phyloP scores from a whole-genome alignment of 2,113 vertebrate species.

The Puma concolor region DNA sequence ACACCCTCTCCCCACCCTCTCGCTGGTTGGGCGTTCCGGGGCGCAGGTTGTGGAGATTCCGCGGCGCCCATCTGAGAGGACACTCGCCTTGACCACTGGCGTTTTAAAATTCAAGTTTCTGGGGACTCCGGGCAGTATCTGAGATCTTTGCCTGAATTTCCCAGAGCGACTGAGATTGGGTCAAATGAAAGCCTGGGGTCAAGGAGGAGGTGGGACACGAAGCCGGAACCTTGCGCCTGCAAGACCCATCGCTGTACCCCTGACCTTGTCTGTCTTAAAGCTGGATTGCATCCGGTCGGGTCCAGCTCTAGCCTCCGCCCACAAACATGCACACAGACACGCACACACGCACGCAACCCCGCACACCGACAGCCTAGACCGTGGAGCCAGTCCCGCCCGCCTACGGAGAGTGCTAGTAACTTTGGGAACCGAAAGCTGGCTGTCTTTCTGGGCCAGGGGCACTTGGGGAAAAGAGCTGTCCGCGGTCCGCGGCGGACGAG shows the following conservation, averaged over 20 bases:
- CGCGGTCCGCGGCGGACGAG: rapidly evolving
- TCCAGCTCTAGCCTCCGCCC: background rate
- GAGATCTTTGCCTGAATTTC: background rate
- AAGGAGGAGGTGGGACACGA: rapidly evolving
- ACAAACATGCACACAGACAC: background rate
- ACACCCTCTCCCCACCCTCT: background rate
- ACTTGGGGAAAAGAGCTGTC: background rate
- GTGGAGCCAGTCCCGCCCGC: rapidly evolving
- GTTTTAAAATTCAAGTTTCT: background rate
- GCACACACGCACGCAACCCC: background rate
- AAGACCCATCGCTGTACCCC: rapidly evolving
- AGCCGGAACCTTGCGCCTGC: rapidly evolving
- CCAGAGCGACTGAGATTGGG: background rate
- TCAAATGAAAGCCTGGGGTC: background rate
- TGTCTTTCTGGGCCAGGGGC: background rate
- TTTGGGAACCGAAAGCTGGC: background rate
- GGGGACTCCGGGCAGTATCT: background rate
- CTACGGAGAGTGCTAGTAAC: background rate
- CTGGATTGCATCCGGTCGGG: too few species aligned
- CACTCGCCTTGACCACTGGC: background rate
- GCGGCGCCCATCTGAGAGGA: background rate
- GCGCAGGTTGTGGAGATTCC: background rate
- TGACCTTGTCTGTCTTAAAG: background rate
- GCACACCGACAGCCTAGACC: background rate
- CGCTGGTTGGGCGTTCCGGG: rapidly evolving